Evolutionary conservation across 2,888 invertebrate genomes (phyloP), one percentile per base, ranked within the genome.

Genomic region (Archaeoteleia sp.): DNA sequence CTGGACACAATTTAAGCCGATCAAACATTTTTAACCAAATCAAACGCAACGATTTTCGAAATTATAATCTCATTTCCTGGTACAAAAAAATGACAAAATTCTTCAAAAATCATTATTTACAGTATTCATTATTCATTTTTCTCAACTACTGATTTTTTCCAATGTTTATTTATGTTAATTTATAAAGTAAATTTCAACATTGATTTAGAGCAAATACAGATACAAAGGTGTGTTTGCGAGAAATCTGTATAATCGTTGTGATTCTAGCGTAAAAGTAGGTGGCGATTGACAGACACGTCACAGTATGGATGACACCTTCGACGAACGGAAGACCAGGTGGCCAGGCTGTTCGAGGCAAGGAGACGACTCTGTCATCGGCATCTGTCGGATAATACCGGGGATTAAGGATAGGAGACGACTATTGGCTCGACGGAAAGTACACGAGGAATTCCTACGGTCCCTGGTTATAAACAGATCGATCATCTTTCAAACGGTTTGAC

Each of bases 401-500:
- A 84, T 85, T 84, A 85, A 80, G 71, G 63, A 39, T 67, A 69
- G 71, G 57, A 67, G 69, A 68, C 70, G 72, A 68, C 58, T 72
- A 74, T 73, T 70, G 68, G 62, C 68, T 69, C 55, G 62, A 48
- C 32, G 53, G n/a, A 61, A 30, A 32, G 65, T 58, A 42, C 42
- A 9, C 9, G 7, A n/a, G 54, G 46, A 65, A 72, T 73, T 70
- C 61, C 66, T 66, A 32, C 40, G 53, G 54, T 53, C 58, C 40
- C 35, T 66, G 57, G 72, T 71, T 77, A 77, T 81, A 83, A 83
- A 82, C 84, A 83, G 83, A 85, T 84, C 85, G 84, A 85, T 85
- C 85, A 83, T 83, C 81, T 85, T 85, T 83, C 85, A 83, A 85
- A 82, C 83, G 80, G 83, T 74, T 80, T 73, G 67, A 63, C 72